phyloP scores from a whole-genome alignment of 2,797 vertebrate genomes.

The Chromis chromis region DNA sequence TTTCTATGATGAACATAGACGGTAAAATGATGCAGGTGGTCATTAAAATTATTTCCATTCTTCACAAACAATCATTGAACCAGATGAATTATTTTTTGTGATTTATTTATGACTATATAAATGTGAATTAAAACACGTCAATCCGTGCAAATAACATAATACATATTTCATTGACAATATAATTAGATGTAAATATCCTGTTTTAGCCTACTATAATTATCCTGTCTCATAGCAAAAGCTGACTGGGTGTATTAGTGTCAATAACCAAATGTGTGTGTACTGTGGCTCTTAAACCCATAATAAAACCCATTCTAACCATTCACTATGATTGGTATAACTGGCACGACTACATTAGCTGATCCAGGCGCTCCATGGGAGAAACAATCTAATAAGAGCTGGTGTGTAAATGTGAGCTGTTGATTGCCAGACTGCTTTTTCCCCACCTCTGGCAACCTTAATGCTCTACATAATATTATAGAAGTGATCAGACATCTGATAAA shows the following conservation, averaged over 20 bases:
- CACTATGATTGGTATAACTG: neutral
- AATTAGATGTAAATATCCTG: neutral
- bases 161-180: neutral
- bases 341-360: neutral
- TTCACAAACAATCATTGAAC: neutral
- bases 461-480: neutral
- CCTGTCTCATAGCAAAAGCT: too few relatives aligned
- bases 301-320: neutral
- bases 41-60: too few relatives aligned
- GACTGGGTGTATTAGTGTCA: neutral
- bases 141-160: neutral
- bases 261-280: too few relatives aligned
- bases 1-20: too few relatives aligned
- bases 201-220: too few relatives aligned
- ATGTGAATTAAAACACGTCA: neutral
- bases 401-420: neutral
- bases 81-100: neutral
- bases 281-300: neutral
- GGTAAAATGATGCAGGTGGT: too few relatives aligned
- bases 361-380: neutral
- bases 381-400: neutral
- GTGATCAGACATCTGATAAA: neutral
- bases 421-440: neutral
- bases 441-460: neutral
- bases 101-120: neutral